Evolutionary conservation across 2,113 vertebrate species (phyloP).

Genomic region (Pachyramphus minor): DNA sequence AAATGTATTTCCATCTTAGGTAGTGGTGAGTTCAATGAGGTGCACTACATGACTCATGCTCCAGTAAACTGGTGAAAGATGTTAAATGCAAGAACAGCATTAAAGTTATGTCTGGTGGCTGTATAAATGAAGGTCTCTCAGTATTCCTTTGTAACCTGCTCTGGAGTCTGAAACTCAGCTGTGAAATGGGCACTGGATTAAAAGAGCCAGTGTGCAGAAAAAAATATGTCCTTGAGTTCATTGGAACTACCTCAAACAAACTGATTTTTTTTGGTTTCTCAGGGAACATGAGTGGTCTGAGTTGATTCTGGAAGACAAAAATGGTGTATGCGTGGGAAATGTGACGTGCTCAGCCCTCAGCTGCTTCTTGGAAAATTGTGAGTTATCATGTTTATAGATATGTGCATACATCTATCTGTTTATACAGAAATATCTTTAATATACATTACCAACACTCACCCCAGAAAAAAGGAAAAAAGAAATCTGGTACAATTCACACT

Average conservation of each 20-base stretch:
- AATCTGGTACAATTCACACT: not conserved
- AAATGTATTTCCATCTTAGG: conserved; percentile 20
- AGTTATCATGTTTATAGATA: not conserved
- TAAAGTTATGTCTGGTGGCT: not conserved
- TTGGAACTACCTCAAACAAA: not conserved
- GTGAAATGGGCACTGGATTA: not conserved
- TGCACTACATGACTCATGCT: not conserved
- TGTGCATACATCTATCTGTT: too few relatives aligned
- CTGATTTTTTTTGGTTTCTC: not conserved
- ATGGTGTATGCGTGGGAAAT: not conserved
- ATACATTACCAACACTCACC: not conserved
- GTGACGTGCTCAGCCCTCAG: accelerated
- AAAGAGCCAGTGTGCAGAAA: not conserved
- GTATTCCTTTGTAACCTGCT: not conserved
- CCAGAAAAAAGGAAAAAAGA: not conserved
- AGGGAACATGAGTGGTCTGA: accelerated
- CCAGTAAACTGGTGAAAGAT: not conserved
- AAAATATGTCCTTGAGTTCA: not conserved
- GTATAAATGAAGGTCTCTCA: not conserved
- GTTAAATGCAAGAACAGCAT: conserved; percentile 5
- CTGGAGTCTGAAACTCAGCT: not conserved
- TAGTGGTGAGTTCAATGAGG: not conserved
- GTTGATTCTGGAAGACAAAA: not conserved
- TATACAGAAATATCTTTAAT: not conserved
- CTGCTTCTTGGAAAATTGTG: not conserved